Evolutionary conservation across 1,140 invertebrate genomes (phyloP).

Genomic region (Lepidotrigona ventralis): DNA sequence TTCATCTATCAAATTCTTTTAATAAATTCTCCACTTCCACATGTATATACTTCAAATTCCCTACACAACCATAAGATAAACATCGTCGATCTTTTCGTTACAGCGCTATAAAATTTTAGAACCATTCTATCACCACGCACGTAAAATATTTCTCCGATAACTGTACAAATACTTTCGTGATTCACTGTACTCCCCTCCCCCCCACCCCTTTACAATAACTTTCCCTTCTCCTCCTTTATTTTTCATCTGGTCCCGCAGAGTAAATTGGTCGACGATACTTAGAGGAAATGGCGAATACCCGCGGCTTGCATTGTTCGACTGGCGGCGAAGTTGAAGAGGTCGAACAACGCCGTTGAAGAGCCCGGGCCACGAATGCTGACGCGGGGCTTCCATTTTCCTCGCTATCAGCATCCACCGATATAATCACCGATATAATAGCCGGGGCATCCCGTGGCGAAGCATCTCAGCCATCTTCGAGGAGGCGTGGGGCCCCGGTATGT

Average conservation of each 20-base stretch:
- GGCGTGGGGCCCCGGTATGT: conserved; percentile 44
- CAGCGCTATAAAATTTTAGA: no score
- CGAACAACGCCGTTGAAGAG: conserved; percentile 47
- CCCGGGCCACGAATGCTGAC: conserved; percentile 65
- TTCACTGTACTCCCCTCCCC: background rate
- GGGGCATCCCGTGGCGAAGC: conserved; percentile 28
- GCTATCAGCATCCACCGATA: conserved; percentile 74
- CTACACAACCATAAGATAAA: no score
- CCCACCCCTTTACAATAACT: background rate
- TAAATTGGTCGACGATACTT: conserved; percentile 52
- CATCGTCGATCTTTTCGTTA: no score
- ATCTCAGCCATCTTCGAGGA: conserved; percentile 55
- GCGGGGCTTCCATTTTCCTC: conserved; percentile 68
- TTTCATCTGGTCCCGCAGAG: no score
- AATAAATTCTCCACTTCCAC: no score
- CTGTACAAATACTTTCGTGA: background rate
- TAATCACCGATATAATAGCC: conserved; percentile 71
- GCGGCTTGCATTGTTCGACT: conserved; percentile 53
- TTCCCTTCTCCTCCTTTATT: no score
- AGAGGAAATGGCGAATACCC: conserved; percentile 14
- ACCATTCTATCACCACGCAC: no score
- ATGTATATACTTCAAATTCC: no score
- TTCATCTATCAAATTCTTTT: no score
- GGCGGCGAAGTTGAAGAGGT: conserved; percentile 54
- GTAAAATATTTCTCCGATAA: background rate